Conservation (phyloP, 2,888 invertebrate genomes). For the Syrista parreyssii region DNA sequence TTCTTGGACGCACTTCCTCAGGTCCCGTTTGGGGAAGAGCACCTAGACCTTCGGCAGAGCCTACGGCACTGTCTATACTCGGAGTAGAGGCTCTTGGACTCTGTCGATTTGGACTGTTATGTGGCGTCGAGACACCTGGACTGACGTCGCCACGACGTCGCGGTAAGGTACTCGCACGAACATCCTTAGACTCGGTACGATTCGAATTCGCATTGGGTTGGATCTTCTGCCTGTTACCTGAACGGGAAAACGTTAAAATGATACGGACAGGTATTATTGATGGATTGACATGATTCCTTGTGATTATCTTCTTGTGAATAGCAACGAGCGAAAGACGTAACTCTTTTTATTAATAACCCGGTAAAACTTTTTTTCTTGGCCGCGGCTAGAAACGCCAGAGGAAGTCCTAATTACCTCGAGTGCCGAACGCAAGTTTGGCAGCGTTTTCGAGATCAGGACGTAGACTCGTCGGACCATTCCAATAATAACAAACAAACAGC, state of each 20-base stretch:
- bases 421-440: slow-evolving; percentile 50
- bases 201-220: slow-evolving; percentile 46
- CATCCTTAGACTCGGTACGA: slow-evolving; percentile 43
- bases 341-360: slow-evolving; percentile 1
- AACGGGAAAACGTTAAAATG: slow-evolving; percentile 8
- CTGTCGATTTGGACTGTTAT: slow-evolving; percentile 58
- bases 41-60: slow-evolving; percentile 71
- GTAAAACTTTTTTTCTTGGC: neutral
- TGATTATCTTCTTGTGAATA: neutral
- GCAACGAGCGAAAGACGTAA: neutral
- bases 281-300: neutral
- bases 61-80: slow-evolving; percentile 73
- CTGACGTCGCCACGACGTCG: slow-evolving; percentile 63
- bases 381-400: slow-evolving; percentile 1
- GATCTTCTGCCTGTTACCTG: slow-evolving; percentile 46
- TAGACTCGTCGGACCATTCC: slow-evolving; percentile 32
- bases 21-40: slow-evolving; percentile 37
- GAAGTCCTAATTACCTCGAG: slow-evolving; percentile 43
- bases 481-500: slow-evolving; percentile 50
- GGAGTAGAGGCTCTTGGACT: slow-evolving; percentile 68
- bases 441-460: slow-evolving; percentile 33
- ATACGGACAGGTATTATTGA: neutral
- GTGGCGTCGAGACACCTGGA: slow-evolving; percentile 52
- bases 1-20: slow-evolving; percentile 52
- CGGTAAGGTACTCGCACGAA: slow-evolving; percentile 62